Conservation (phyloP, 2,797 vertebrate species). For the Sternarchorhynchus goeldii region DNA sequence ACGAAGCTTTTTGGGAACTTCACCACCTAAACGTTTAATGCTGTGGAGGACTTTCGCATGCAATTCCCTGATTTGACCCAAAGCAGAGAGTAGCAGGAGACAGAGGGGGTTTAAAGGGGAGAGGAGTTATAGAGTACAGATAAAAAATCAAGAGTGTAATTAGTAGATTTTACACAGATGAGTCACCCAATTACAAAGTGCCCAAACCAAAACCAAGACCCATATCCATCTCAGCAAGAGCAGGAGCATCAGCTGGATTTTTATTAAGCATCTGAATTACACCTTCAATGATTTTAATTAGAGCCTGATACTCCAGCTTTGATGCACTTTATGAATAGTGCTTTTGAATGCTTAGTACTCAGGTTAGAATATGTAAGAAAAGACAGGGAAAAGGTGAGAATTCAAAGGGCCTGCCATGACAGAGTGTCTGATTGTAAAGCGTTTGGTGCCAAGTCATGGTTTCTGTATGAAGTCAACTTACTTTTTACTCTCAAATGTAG, state of each 20-base stretch:
- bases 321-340: no score
- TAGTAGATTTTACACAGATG: conserved; percentile 5
- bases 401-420: background rate
- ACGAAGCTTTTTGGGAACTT: conserved; percentile 77
- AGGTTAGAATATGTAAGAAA: background rate
- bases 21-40: conserved; percentile 79
- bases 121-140: conserved; percentile 27
- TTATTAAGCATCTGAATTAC: no score
- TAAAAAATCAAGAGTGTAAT: conserved; percentile 17
- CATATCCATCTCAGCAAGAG: background rate
- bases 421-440: background rate
- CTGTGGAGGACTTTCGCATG: conserved; percentile 81
- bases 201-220: background rate
- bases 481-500: conserved; percentile 89
- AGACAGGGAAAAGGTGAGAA: background rate
- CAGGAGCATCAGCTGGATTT: background rate
- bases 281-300: no score
- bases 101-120: conserved; percentile 46
- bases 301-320: no score
- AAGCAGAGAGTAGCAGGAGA: conserved; percentile 14
- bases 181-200: conserved; percentile 15
- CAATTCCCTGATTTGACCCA: conserved; percentile 74
- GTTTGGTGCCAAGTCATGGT: background rate
- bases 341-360: no score
- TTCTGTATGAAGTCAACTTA: conserved; percentile 70